These are phyloP conservation scores for Enteromius argenteus DNA, from an alignment of 2,797 vertebrate species.

Conservation along the genomic window DNA sequence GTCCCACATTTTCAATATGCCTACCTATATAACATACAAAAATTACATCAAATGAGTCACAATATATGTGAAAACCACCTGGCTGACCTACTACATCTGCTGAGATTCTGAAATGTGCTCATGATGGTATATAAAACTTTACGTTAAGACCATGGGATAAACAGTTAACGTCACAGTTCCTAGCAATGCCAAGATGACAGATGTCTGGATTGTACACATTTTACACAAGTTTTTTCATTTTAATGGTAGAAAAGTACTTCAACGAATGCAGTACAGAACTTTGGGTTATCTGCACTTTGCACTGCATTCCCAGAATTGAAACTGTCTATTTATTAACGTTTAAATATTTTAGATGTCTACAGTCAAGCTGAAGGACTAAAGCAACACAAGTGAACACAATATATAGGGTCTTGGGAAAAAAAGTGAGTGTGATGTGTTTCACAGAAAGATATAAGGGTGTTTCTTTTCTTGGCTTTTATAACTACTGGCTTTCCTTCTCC, in stretches of 20 bases:
- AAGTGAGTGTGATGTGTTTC: not conserved
- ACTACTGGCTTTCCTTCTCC: constrained; percentile 15
- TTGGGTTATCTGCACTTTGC: not conserved
- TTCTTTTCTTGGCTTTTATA: constrained; percentile 18
- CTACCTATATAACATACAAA: not conserved
- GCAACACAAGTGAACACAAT: not conserved
- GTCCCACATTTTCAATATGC: not conserved
- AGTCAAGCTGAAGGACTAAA: not conserved
- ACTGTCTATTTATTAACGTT: not conserved
- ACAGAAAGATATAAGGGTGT: not conserved
- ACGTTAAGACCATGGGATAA: not conserved
- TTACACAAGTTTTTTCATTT: not conserved
- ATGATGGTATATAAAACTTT: not conserved
- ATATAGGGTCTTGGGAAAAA: not conserved
- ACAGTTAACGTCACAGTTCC: not conserved
- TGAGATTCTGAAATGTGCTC: not conserved
- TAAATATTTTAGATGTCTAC: not conserved
- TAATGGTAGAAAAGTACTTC: not conserved
- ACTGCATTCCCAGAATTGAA: not conserved
- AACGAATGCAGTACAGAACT: not conserved
- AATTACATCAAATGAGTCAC: not conserved
- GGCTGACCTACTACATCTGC: not conserved
- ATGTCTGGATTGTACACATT: not conserved
- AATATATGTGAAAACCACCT: not conserved
- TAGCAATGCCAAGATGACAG: not conserved